Evolutionary conservation across 2,113 vertebrate species (phyloP), one percentile per base, ranked within the genome.

Genomic region (Austrofundulus limnaeus): DNA sequence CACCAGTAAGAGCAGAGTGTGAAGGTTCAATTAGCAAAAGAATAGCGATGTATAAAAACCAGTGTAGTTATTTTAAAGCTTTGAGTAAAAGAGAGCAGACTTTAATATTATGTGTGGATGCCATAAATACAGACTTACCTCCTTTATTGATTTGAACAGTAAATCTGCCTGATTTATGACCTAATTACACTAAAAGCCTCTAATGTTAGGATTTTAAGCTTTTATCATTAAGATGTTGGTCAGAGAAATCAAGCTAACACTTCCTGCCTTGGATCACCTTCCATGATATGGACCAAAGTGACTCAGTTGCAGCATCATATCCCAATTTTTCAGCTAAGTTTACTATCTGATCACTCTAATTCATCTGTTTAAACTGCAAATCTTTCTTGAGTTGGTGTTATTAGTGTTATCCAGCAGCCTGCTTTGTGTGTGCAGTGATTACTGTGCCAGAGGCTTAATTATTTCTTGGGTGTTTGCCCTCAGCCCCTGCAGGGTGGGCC

Each of bases 381-480:
- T n/a, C 37, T 1, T 11, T 17, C 57, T 62, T 57, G 61, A 59
- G 77, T 75, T 38, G 74, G 48, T 71, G 21, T 63, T 75, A 72
- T 73, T 65, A 61, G 67, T 67, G 51, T 75, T 57, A 54, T 71
- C 61, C 66, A 58, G 34, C 17, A 60, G 59, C 53, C 69, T 43
- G 43, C 43, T 75, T 53, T 70, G 46, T 81, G 37, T 81, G 62
- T 71, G 52, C 24, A 2, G 39, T 77, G 77, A 68, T 86, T 75
- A 78, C 60, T 58, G 50, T 72, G 71, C 71, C 71, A 72, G 64
- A 72, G 63, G 77, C 78, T 86, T 83, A 68, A 85, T 85, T 83
- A 84, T 83, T 83, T 78, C 64, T 51, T 49, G 78, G 78, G 63
- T 79, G 70, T 81, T 81, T 80, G 63, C 78, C 74, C 76, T 67